Percentiles rank a stretch among this genome's conserved stretches.
Conservation (phyloP, 2,797 vertebrate genomes). For the Sebastes kiyomatsui region DNA sequence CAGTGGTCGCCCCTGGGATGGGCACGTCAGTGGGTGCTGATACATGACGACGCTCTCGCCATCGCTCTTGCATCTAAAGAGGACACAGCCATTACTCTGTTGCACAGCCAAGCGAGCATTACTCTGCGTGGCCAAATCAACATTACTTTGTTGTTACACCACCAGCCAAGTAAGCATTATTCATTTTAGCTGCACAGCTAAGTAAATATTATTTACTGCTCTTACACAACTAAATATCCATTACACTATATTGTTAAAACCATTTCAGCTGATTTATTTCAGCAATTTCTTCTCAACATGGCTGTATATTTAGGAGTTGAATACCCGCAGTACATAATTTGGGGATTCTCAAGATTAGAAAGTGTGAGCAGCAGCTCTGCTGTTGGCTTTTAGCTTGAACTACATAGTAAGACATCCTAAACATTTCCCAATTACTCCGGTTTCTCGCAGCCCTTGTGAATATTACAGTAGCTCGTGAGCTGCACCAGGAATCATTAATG, state of each 20-base stretch:
- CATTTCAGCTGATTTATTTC: constrained; percentile 30
- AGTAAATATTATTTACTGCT: constrained; percentile 53
- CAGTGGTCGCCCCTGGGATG: constrained; percentile 62
- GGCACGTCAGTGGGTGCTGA: constrained; percentile 61
- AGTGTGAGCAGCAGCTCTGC: neutral
- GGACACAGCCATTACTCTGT: constrained; percentile 56
- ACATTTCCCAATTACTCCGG: constrained; percentile 61
- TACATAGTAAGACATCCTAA: constrained; percentile 63
- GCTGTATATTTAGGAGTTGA: constrained; percentile 6
- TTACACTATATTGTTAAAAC: constrained; percentile 40
- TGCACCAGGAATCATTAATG: constrained; percentile 69
- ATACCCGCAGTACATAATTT: constrained; percentile 21
- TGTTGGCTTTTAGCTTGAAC: constrained; percentile 27
- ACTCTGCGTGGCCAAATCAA: constrained; percentile 18
- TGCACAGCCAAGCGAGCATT: constrained; percentile 50
- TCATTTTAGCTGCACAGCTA: constrained; percentile 37
- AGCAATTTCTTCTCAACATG: neutral
- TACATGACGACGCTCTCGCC: constrained; percentile 61
- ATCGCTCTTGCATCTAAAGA: constrained; percentile 70
- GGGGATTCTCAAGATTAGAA: constrained; percentile 18
- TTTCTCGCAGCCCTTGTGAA: constrained; percentile 60
- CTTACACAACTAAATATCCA: constrained; percentile 50
- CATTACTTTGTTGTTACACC: constrained; percentile 49
- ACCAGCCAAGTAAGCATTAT: constrained; percentile 50
- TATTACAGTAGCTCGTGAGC: constrained; percentile 72